phyloP scores from a whole-genome alignment of 2,888 invertebrate species.

The Pogonocherus hispidulus region DNA sequence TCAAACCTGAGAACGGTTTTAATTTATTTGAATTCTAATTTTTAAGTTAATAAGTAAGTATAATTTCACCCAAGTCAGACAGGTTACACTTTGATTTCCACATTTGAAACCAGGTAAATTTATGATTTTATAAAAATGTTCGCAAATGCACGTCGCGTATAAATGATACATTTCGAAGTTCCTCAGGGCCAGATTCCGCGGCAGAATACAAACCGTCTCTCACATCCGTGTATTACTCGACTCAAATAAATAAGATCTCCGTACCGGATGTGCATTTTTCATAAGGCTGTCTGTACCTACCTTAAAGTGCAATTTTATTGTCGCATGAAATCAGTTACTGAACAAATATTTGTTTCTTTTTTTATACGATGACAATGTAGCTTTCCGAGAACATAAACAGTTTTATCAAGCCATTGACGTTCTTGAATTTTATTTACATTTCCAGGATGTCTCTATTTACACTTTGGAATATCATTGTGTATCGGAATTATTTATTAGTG shows the following conservation, averaged over 20 bases:
- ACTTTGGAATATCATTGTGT: not conserved
- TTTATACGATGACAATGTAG: not conserved
- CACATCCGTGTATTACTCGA: slow-evolving; percentile 21
- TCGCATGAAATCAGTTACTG: slow-evolving; percentile 14
- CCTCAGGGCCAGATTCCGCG: slow-evolving; percentile 27
- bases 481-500: too few species aligned
- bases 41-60: too few species aligned
- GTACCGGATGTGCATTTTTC: slow-evolving; percentile 29
- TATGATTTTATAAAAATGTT: slow-evolving; percentile 17
- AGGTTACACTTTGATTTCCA: not conserved
- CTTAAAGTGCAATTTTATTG: slow-evolving; percentile 16
- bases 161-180: slow-evolving; percentile 35
- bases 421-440: not conserved
- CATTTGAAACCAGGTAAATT: slow-evolving; percentile 12
- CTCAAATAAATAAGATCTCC: slow-evolving; percentile 28
- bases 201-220: slow-evolving; percentile 29
- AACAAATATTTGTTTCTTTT: slow-evolving; percentile 23
- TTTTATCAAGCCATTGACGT: slow-evolving; percentile 7
- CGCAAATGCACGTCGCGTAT: slow-evolving; percentile 30
- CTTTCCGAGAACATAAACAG: not conserved
- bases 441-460: not conserved
- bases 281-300: slow-evolving; percentile 13
- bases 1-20: too few species aligned
- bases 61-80: too few species aligned
- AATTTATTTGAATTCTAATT: too few species aligned